Evolutionary conservation across 1,140 invertebrate species (phyloP), one percentile per base, ranked within the genome.

Genomic region (Forficula auricularia): DNA sequence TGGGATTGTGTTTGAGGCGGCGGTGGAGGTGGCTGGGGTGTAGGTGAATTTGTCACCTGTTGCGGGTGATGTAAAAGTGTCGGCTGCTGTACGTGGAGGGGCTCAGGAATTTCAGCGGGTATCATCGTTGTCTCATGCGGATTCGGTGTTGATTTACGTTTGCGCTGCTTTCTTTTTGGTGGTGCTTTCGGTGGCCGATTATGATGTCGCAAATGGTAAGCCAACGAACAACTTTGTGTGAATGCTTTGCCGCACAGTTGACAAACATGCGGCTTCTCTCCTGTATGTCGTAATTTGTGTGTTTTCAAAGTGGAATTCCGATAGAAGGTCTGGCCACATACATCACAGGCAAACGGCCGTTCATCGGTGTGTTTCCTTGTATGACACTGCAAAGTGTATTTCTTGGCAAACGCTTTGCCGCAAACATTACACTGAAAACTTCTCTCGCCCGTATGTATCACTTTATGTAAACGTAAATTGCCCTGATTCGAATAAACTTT

Each of bases 311-410:
- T 45, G 10, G 37, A 40, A 14, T 39, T 40, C 0, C 64, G 47
- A 14, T 63, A 53, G 46, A 63, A 67, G 15, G 54, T 44, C 2
- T 61, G 59, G 1, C 47, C 48, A 42, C 65, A 68, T 36, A 57
- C 51, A 1, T 50, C 42, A 48, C 65, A 67, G 34, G 52, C 47
- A 46, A 61, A 67, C 3, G 64, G 64, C 43, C 66, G 67, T 47
- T 66, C 61, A 13, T 62, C 63, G 38, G 61, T 61, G 49, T 68
- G 66, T 35, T 65, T 65, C 19, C 67, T 54, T 10, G 36, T 34
- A 45, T 45, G 43, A 22, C 43, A 40, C n/a, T 45, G 37, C 6
- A 45, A 27, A 27, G 43, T 40, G 9, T 39, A 45, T 40, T 45
- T 45, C 19, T 32, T 40, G 10, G 22, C 38, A 31, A 45, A 45